phyloP scores from a whole-genome alignment of 2,797 vertebrate species.

The Tamandua tetradactyla region DNA sequence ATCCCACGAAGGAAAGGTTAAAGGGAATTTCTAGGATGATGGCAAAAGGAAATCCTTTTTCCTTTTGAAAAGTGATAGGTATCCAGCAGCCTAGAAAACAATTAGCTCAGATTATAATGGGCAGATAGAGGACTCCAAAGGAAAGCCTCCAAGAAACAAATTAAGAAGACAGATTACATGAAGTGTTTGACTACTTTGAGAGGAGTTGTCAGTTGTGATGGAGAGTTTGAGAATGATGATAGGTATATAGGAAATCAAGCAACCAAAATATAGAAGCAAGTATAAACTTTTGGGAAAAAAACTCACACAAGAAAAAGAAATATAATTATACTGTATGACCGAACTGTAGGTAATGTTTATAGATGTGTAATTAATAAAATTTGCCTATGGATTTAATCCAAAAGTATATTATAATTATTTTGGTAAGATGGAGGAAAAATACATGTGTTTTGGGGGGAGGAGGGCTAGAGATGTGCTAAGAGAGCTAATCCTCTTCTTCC shows the following conservation, averaged over 20 bases:
- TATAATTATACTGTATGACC: neutral
- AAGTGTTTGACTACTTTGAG: neutral
- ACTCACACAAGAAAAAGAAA: neutral
- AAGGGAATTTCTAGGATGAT: neutral
- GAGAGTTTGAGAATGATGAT: neutral
- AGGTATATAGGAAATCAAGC: conserved; percentile 20
- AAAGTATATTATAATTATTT: neutral
- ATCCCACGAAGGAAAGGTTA: neutral
- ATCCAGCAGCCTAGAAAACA: neutral
- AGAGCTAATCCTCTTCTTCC: neutral
- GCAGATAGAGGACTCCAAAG: neutral
- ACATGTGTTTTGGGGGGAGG: neutral
- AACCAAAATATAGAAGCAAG: neutral
- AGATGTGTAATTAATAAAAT: conserved; percentile 20
- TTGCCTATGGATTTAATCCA: conserved; percentile 21
- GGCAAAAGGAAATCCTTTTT: neutral
- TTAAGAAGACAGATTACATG: neutral
- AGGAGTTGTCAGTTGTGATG: conserved; percentile 2
- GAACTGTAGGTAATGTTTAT: neutral
- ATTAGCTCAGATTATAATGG: neutral
- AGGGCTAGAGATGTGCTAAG: neutral
- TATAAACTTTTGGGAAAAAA: conserved; percentile 9
- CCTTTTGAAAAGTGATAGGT: too few species aligned
- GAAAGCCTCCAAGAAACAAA: conserved; percentile 16
- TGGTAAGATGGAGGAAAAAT: neutral